Conservation (phyloP, 2,797 vertebrate genomes). For the Distichodus sexfasciatus region DNA sequence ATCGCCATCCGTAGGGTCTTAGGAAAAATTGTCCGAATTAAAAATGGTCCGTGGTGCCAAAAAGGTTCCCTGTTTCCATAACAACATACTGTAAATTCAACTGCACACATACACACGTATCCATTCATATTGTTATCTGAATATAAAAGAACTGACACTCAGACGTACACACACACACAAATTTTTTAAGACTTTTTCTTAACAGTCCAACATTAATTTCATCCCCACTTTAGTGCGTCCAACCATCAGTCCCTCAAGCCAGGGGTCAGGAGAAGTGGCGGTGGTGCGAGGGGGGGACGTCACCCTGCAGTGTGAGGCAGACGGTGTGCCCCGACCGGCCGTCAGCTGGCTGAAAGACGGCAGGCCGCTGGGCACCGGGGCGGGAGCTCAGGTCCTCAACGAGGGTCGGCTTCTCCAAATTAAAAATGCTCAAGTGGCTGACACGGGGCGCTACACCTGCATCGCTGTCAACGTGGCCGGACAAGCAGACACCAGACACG, state of each 20-base stretch:
- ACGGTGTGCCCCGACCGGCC: constrained; percentile 82
- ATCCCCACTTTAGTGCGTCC: constrained; percentile 79
- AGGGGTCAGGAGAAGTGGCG: constrained; percentile 61
- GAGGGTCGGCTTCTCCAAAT: constrained; percentile 80
- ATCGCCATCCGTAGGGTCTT: too few relatives aligned
- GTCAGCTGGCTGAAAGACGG: constrained; percentile 93
- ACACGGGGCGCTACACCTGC: constrained; percentile 90
- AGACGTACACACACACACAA: neutral
- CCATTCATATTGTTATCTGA: too few relatives aligned
- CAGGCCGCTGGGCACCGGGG: constrained; percentile 65
- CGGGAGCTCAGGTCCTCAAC: constrained; percentile 66
- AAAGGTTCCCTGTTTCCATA: too few relatives aligned
- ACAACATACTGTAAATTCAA: too few relatives aligned
- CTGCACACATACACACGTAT: too few relatives aligned
- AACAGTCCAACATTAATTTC: neutral
- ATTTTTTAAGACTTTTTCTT: too few relatives aligned
- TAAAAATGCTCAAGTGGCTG: constrained; percentile 75
- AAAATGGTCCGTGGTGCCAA: too few relatives aligned
- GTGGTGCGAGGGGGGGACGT: constrained; percentile 77
- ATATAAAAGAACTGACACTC: neutral
- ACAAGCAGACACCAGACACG: constrained; percentile 85
- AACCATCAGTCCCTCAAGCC: constrained; percentile 71
- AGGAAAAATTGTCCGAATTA: too few relatives aligned
- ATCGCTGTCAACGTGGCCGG: constrained; percentile 89
- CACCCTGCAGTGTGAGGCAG: constrained; percentile 81